Conservation (phyloP, 2,113 vertebrate genomes). For the Scophthalmus maximus region DNA sequence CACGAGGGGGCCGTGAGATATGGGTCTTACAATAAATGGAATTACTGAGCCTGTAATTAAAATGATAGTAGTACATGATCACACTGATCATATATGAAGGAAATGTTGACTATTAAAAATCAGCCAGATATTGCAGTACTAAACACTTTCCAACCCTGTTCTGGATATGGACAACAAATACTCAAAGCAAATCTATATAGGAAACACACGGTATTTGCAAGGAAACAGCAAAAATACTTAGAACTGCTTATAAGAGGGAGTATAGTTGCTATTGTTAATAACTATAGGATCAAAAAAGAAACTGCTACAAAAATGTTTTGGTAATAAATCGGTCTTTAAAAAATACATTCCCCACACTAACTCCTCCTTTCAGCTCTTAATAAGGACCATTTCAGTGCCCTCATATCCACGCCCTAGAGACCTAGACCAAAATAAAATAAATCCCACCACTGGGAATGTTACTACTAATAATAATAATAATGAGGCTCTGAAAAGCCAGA, state of each 20-base stretch:
- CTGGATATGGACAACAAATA: constrained; percentile 10
- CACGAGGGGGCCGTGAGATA: neutral
- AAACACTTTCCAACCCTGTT: constrained; percentile 29
- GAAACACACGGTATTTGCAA: constrained; percentile 20
- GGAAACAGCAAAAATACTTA: constrained; percentile 52
- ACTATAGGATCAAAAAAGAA: constrained; percentile 50
- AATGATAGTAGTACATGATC: constrained; percentile 1
- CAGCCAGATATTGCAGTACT: constrained; percentile 8
- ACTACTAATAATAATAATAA: constrained; percentile 32
- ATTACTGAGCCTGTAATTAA: constrained; percentile 1
- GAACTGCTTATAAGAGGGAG: no score
- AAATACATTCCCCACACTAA: constrained; percentile 56
- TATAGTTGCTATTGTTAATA: constrained; percentile 45
- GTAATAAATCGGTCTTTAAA: constrained; percentile 52
- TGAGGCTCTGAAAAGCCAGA: constrained; percentile 27
- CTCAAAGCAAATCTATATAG: constrained; percentile 16
- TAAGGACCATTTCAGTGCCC: neutral
- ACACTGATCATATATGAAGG: constrained; percentile 26
- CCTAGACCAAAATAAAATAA: constrained; percentile 17
- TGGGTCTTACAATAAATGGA: neutral
- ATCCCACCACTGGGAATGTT: constrained; percentile 23
- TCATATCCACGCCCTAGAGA: neutral
- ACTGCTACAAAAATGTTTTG: constrained; percentile 53
- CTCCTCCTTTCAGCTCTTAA: constrained; percentile 14
- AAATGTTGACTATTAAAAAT: no score